phyloP scores from a whole-genome alignment of 2,113 vertebrate species.

The Leiothrix lutea region DNA sequence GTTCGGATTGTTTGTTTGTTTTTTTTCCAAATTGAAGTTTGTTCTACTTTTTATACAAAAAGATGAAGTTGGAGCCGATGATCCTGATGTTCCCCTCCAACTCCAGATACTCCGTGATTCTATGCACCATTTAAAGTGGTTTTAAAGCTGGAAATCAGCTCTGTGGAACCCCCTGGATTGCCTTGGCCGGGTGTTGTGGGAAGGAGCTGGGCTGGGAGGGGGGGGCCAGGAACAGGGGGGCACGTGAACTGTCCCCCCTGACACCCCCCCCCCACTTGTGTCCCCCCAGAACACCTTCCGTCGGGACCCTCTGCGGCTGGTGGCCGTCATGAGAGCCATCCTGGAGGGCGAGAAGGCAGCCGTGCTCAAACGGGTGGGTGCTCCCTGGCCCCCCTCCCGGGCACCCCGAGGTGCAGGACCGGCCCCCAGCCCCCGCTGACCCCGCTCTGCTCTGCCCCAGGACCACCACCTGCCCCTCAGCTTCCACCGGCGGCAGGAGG shows the following conservation, averaged over 20 bases:
- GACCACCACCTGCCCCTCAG: conserved; percentile 65
- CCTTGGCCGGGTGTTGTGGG: background rate
- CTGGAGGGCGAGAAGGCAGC: conserved; percentile 74
- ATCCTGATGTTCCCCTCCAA: background rate
- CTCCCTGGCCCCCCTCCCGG: background rate
- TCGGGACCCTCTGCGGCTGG: conserved; percentile 71
- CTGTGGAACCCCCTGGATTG: rapidly evolving
- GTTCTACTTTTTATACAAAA: background rate
- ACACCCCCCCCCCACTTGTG: background rate
- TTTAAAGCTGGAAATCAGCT: background rate
- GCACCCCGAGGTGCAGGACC: rapidly evolving
- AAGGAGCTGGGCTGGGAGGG: background rate
- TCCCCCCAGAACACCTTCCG: conserved; percentile 54
- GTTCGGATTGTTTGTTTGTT: background rate
- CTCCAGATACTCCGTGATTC: background rate
- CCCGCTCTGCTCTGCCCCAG: background rate
- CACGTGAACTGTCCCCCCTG: rapidly evolving
- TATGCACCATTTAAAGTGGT: rapidly evolving
- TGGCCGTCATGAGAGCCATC: conserved; percentile 57
- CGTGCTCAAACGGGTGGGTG: conserved; percentile 73
- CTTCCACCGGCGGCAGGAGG: conserved; percentile 76
- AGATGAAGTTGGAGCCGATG: rapidly evolving
- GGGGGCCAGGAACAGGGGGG: background rate
- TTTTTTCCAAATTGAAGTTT: background rate
- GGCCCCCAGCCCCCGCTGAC: rapidly evolving